Conservation (phyloP, 2,113 vertebrate species). For the Azemiops feae region DNA sequence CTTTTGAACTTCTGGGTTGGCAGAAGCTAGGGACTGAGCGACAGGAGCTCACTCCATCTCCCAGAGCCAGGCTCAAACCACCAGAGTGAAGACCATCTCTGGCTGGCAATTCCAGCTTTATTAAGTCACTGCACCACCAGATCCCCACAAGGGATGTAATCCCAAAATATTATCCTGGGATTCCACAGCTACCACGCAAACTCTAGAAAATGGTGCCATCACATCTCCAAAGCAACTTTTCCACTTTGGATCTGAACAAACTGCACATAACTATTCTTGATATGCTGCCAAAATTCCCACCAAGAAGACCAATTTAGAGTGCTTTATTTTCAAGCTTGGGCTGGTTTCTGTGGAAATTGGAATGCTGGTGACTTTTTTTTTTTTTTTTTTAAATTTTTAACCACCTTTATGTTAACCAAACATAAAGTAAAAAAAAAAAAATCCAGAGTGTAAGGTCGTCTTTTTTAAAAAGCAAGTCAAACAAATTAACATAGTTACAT, state of each 20-base stretch:
- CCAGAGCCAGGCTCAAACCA: background rate
- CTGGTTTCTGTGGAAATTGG: slow-evolving; percentile 40
- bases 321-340: slow-evolving; percentile 48
- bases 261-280: background rate
- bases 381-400: background rate
- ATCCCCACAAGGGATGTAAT: background rate
- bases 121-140: background rate
- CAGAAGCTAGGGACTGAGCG: background rate
- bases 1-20: background rate
- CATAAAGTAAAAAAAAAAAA: background rate
- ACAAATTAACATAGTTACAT: slow-evolving; percentile 26
- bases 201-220: background rate
- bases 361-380: background rate
- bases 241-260: background rate
- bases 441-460: slow-evolving; percentile 22
- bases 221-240: background rate
- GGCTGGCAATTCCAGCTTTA: background rate
- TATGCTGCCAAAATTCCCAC: slow-evolving; percentile 34
- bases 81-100: background rate
- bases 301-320: slow-evolving; percentile 50
- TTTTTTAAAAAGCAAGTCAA: slow-evolving; percentile 18
- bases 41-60: background rate
- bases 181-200: background rate
- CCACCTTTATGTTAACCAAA: background rate
- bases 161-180: background rate